Conservation (phyloP, 2,888 invertebrate species). For the Acanthococcus lagerstroemiae region DNA sequence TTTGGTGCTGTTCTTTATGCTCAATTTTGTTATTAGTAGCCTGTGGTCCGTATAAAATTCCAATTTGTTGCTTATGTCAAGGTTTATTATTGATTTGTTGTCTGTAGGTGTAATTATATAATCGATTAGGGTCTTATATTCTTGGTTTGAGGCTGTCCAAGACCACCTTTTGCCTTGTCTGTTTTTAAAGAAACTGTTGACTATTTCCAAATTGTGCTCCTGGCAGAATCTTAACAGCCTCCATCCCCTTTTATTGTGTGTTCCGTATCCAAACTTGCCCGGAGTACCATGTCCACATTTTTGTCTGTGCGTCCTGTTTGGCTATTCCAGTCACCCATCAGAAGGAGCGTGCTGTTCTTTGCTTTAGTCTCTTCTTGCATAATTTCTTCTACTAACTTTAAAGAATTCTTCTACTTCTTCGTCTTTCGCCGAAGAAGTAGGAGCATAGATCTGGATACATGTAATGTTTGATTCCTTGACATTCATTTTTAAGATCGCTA, state of each 20-base stretch:
- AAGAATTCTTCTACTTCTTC: neutral
- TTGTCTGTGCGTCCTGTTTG: neutral
- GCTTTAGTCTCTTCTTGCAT: too few relatives aligned
- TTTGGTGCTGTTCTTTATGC: too few relatives aligned
- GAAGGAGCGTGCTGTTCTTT: too few relatives aligned
- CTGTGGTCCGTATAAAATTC: neutral
- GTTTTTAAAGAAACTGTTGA: neutral
- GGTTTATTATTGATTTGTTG: neutral
- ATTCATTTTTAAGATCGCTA: neutral
- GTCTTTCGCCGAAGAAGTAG: neutral
- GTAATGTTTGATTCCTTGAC: neutral
- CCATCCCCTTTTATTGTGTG: neutral
- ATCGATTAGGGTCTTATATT: constrained; percentile 2
- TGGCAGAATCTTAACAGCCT: neutral
- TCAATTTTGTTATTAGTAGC: neutral
- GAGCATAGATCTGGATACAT: neutral
- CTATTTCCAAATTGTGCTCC: neutral
- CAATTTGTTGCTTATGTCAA: neutral
- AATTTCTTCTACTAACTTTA: neutral
- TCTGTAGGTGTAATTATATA: neutral
- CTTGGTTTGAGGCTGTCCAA: neutral
- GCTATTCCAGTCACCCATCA: neutral
- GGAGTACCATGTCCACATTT: neutral
- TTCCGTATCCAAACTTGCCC: neutral
- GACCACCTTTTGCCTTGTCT: neutral